Evolutionary conservation across 2,797 vertebrate species (phyloP).

Genomic region (Dermochelys coriacea): DNA sequence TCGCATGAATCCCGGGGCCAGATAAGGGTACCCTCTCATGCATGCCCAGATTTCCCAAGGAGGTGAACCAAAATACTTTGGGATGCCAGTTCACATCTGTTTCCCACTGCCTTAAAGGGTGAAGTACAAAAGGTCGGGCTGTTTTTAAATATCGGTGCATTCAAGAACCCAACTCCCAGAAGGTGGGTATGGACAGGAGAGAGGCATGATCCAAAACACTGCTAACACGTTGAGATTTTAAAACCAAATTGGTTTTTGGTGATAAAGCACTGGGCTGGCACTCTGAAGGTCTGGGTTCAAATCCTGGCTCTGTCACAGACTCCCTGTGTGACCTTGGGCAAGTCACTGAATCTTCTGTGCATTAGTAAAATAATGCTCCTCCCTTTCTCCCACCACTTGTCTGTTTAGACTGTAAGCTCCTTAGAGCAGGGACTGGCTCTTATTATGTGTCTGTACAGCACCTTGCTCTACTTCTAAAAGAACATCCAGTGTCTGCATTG

Average conservation of each 20-base stretch:
- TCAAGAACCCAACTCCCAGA: background rate
- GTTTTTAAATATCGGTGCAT: background rate
- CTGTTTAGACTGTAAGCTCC: background rate
- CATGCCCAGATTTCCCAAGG: background rate
- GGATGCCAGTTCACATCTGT: background rate
- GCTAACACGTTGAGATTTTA: background rate
- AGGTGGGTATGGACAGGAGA: background rate
- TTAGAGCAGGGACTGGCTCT: background rate
- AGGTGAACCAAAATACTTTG: conserved; percentile 1
- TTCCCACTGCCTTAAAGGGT: background rate
- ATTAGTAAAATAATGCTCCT: background rate
- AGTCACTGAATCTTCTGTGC: background rate
- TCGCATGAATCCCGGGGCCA: background rate
- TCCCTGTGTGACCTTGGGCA: background rate
- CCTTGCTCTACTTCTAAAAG: background rate
- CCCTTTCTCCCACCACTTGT: background rate
- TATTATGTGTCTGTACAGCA: background rate
- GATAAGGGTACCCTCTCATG: background rate
- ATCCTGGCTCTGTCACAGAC: background rate
- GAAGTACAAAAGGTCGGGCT: accelerated
- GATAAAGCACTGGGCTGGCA: background rate
- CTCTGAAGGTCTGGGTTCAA: background rate
- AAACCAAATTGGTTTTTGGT: background rate
- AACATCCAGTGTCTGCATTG: background rate
- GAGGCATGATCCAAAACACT: background rate